phyloP scores from a whole-genome alignment of 2,797 vertebrate genomes.

The Trachurus trachurus region DNA sequence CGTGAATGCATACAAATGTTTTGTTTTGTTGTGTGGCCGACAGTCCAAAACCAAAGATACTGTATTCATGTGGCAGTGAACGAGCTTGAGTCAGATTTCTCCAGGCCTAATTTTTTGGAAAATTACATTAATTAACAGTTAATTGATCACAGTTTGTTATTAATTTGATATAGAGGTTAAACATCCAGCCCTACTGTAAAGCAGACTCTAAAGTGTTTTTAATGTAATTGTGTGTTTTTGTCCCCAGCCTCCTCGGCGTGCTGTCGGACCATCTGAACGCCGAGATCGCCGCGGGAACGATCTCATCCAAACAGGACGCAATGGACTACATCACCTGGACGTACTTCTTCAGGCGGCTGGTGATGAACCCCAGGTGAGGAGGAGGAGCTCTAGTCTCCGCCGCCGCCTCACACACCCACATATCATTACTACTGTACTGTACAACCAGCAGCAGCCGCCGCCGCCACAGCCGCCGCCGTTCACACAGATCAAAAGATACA shows the following conservation, averaged over 20 bases:
- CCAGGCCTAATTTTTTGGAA: not conserved
- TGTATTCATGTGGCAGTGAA: not conserved
- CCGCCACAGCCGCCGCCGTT: not conserved
- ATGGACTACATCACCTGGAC: conserved; percentile 99
- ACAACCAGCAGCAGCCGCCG: not conserved
- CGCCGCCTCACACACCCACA: not conserved
- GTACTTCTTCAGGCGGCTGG: conserved; percentile 96
- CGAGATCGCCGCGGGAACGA: conserved; percentile 95
- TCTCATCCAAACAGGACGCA: conserved; percentile 97
- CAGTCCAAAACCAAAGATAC: too few relatives aligned
- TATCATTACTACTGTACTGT: not conserved
- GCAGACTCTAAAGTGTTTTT: too few relatives aligned
- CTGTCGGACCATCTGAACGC: conserved; percentile 97
- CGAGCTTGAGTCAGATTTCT: not conserved
- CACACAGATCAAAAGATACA: conserved; percentile 22
- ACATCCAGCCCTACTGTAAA: too few relatives aligned
- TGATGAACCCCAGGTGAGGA: conserved; percentile 97
- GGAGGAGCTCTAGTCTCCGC: too few relatives aligned
- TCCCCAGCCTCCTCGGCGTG: conserved; percentile 91
- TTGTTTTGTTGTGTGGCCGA: too few relatives aligned
- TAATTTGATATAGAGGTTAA: too few relatives aligned
- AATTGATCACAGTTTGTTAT: not conserved
- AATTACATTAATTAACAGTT: not conserved
- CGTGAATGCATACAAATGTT: not conserved
- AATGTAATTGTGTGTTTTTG: not conserved